Percentiles rank a stretch among this genome's conserved stretches.
Conservation (phyloP, 2,797 vertebrate species). For the Coregonus suidteri region DNA sequence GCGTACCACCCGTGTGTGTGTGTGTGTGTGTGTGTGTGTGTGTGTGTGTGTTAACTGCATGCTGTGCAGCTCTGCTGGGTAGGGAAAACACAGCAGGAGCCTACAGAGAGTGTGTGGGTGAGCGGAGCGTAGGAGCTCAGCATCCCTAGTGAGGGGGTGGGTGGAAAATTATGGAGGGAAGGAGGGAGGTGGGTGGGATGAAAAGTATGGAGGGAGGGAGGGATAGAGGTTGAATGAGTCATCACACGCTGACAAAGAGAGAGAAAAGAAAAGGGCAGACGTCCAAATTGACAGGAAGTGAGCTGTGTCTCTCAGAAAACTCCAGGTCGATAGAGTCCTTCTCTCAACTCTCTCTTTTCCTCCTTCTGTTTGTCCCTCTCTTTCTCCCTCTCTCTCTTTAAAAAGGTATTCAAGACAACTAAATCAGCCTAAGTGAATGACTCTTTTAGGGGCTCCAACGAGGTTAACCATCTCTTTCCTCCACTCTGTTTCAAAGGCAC, state of each 20-base stretch:
- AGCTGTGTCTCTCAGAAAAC: constrained; percentile 25
- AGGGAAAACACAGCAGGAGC: constrained; percentile 25
- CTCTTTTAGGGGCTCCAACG: not conserved
- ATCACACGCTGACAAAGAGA: not conserved
- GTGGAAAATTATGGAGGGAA: too few species aligned
- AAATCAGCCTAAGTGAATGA: not conserved
- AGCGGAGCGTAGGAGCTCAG: not conserved
- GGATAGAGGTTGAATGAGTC: too few species aligned
- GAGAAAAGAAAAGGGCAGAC: too few species aligned
- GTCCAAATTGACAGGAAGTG: constrained; percentile 23
- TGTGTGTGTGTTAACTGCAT: too few species aligned
- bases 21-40: too few species aligned
- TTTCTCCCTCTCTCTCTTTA: not conserved
- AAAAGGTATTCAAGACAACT: too few species aligned
- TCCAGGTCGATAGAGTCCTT: constrained; percentile 10
- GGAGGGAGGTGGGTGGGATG: not conserved
- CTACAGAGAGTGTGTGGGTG: constrained; percentile 27
- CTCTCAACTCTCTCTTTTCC: not conserved
- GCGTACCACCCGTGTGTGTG: too few species aligned
- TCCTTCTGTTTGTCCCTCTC: too few species aligned
- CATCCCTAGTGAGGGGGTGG: not conserved
- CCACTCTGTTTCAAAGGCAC: constrained; percentile 1
- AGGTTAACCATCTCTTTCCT: too few species aligned
- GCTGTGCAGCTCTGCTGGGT: constrained; percentile 22
- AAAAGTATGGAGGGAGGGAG: not conserved